phyloP scores from a whole-genome alignment of 2,797 vertebrate genomes.

The Myiotriccus ornatus region DNA sequence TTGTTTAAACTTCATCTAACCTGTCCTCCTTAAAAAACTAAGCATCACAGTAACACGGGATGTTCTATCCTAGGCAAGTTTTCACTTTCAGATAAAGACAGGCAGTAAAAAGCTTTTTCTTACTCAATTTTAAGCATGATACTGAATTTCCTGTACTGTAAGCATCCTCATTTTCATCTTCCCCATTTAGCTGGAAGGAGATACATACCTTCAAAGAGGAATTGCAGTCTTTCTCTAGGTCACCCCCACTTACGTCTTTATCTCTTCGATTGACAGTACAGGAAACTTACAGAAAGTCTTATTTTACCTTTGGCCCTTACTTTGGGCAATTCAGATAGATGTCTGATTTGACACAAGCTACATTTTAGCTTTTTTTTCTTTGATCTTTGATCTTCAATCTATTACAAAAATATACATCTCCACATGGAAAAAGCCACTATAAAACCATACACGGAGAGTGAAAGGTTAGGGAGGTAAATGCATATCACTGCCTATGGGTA shows the following conservation, averaged over 20 bases:
- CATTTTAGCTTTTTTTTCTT: background rate
- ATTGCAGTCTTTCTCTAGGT: background rate
- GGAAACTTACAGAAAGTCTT: background rate
- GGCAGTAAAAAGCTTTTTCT: background rate
- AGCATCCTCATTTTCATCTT: background rate
- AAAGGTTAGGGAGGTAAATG: background rate
- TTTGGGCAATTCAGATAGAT: background rate
- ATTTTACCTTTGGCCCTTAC: background rate
- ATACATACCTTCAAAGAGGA: background rate
- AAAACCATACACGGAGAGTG: background rate
- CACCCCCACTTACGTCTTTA: accelerated
- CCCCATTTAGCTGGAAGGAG: background rate
- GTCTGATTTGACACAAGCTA: background rate
- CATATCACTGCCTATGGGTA: background rate
- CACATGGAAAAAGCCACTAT: background rate
- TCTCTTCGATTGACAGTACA: background rate
- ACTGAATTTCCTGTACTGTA: background rate
- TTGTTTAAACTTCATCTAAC: background rate
- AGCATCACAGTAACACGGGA: background rate
- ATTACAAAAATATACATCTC: background rate
- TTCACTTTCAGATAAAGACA: background rate
- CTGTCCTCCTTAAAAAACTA: background rate
- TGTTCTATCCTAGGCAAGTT: background rate
- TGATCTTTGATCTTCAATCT: background rate
- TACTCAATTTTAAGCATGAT: background rate